A percentile compares a stretch with the other conserved stretches of the same genome.
phyloP scores from a whole-genome alignment of 2,113 vertebrate genomes.

The Dicerorhinus sumatrensis region DNA sequence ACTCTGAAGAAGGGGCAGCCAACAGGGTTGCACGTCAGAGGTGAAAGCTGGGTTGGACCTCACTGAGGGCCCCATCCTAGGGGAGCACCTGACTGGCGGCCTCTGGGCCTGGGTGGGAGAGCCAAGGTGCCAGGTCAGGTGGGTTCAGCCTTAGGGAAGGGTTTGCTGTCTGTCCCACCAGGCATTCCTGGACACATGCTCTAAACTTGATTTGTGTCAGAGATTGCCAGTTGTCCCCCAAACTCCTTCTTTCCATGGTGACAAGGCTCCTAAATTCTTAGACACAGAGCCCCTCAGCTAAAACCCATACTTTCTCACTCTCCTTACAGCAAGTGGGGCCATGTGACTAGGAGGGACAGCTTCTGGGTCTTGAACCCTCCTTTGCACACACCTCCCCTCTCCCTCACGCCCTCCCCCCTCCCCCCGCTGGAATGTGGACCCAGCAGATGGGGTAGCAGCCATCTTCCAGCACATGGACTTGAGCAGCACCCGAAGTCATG shows the following conservation, averaged over 20 bases:
- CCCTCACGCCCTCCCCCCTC: too few species aligned
- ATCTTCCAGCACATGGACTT: neutral
- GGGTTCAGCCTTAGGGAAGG: neutral
- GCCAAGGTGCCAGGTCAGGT: neutral
- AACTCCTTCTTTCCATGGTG: neutral
- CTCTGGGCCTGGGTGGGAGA: neutral
- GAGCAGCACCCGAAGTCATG: neutral
- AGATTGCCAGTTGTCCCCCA: neutral
- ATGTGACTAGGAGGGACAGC: neutral
- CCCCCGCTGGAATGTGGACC: neutral
- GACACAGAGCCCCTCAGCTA: neutral
- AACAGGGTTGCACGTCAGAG: neutral
- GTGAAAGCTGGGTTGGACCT: rapidly evolving
- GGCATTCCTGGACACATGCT: neutral
- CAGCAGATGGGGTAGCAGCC: neutral
- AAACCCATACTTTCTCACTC: neutral
- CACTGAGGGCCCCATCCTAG: neutral
- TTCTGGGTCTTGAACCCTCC: neutral
- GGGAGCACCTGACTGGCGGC: neutral
- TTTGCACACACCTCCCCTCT: neutral
- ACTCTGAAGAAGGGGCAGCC: neutral
- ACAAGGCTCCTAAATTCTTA: neutral
- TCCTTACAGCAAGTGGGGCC: neutral
- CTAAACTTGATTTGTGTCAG: neutral
- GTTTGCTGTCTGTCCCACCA: neutral